phyloP scores from a whole-genome alignment of 1,140 invertebrate genomes.

The Pygmarrhopalites habei region DNA sequence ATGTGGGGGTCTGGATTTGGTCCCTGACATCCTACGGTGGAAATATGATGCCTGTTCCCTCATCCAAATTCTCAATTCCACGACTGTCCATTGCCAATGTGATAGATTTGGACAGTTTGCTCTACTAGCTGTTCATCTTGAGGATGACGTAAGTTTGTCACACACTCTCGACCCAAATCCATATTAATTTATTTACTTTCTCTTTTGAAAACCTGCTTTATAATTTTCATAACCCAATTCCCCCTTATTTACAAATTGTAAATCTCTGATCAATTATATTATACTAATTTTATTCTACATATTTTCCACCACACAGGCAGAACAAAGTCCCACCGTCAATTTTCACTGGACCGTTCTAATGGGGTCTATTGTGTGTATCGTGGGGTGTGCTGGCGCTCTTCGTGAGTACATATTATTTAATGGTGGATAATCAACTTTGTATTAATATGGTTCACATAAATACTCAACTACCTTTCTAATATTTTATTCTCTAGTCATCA shows the following conservation, averaged over 20 bases:
- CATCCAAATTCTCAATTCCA: conserved; percentile 12
- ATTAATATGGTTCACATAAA: too few relatives aligned
- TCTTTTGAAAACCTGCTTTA: background rate
- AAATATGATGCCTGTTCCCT: conserved; percentile 11
- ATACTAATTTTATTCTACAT: background rate
- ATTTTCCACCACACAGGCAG: conserved; percentile 9
- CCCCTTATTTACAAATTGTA: background rate
- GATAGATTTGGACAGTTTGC: conserved; percentile 24
- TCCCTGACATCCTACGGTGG: conserved; percentile 1
- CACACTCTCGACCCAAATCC: background rate
- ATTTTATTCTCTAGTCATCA: conserved; percentile 23
- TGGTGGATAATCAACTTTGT: too few relatives aligned
- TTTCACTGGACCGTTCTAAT: conserved; percentile 27
- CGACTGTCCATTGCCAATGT: conserved; percentile 24
- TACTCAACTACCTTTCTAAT: too few relatives aligned
- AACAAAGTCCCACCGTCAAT: background rate
- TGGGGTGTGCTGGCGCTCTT: conserved; percentile 12
- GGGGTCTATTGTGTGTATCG: conserved; percentile 15
- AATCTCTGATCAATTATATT: background rate
- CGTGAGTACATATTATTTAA: too few relatives aligned
- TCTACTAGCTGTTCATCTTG: conserved; percentile 2
- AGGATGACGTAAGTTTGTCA: conserved; percentile 10
- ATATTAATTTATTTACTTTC: background rate
- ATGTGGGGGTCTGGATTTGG: conserved; percentile 13
- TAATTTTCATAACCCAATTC: background rate